Percentiles rank a stretch among this genome's conserved stretches.
Evolutionary conservation across 2,888 invertebrate species (phyloP).

Genomic region (Perdita meconis): DNA sequence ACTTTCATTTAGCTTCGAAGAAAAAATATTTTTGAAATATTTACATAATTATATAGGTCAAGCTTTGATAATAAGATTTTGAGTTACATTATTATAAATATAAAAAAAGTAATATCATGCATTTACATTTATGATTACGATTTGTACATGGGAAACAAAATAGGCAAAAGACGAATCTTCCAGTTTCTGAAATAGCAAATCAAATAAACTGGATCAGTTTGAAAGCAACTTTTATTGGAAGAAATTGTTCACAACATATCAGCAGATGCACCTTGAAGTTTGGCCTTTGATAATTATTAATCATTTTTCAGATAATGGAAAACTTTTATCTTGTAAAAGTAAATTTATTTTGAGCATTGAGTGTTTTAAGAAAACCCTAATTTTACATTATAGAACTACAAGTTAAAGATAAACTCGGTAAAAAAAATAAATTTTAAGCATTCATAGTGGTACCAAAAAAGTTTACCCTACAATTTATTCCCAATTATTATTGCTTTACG

Average conservation of each 20-base stretch:
- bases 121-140: too few species aligned
- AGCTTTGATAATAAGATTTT: too few species aligned
- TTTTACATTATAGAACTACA: constrained; percentile 14
- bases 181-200: too few species aligned
- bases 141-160: too few species aligned
- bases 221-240: not conserved
- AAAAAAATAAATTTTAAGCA: not conserved
- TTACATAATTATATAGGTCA: too few species aligned
- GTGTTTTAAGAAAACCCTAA: constrained; percentile 30
- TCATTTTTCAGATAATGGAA: constrained; percentile 43
- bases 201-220: not conserved
- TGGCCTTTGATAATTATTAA: constrained; percentile 60
- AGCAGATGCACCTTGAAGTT: constrained; percentile 62
- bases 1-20: too few species aligned
- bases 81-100: too few species aligned
- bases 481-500: too few species aligned
- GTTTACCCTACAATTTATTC: too few species aligned
- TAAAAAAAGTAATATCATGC: too few species aligned
- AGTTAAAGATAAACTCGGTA: not conserved
- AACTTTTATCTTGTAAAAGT: constrained; percentile 57
- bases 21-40: too few species aligned
- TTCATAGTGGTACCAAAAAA: not conserved
- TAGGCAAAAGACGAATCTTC: too few species aligned
- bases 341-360: constrained; percentile 31
- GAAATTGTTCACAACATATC: constrained; percentile 31